Evolutionary conservation across 2,797 vertebrate genomes (phyloP).

Genomic region (Coreius guichenoti): DNA sequence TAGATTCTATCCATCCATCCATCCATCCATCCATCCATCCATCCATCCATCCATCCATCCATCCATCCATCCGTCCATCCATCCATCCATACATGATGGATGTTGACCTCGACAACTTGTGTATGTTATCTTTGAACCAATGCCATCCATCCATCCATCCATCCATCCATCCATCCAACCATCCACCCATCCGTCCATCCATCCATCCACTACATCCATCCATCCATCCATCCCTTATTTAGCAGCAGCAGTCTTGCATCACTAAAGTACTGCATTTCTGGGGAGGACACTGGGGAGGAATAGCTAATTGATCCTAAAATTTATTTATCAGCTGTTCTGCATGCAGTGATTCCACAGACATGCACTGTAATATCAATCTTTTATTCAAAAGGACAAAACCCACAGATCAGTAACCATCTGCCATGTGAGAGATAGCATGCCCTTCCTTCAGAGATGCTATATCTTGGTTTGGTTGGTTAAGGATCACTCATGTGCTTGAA

Average conservation of each 20-base stretch:
- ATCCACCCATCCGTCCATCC: too few species aligned
- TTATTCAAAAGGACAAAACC: slow-evolving; percentile 36
- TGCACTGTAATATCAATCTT: slow-evolving; percentile 19
- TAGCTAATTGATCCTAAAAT: slow-evolving; percentile 3
- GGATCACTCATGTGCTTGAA: slow-evolving; percentile 39
- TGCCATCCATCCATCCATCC: too few species aligned
- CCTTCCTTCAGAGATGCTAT: slow-evolving; percentile 24
- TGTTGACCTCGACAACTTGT: too few species aligned
- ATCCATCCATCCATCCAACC: too few species aligned
- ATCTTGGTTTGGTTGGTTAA: slow-evolving; percentile 30
- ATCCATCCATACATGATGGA: too few species aligned
- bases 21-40: too few species aligned
- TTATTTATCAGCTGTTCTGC: neutral
- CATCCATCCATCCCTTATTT: neutral
- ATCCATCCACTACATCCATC: too few species aligned
- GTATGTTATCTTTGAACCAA: too few species aligned
- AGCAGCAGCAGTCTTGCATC: neutral
- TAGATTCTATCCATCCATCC: neutral
- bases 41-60: too few species aligned
- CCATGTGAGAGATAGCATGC: slow-evolving; percentile 11
- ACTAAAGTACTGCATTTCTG: neutral
- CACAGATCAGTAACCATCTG: slow-evolving; percentile 29
- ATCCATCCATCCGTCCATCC: too few species aligned
- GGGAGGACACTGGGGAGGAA: neutral
- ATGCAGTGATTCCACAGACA: neutral